Evolutionary conservation across 2,797 vertebrate species (phyloP), one percentile per base, ranked within the genome.

Genomic region (Caiman crocodilus): DNA sequence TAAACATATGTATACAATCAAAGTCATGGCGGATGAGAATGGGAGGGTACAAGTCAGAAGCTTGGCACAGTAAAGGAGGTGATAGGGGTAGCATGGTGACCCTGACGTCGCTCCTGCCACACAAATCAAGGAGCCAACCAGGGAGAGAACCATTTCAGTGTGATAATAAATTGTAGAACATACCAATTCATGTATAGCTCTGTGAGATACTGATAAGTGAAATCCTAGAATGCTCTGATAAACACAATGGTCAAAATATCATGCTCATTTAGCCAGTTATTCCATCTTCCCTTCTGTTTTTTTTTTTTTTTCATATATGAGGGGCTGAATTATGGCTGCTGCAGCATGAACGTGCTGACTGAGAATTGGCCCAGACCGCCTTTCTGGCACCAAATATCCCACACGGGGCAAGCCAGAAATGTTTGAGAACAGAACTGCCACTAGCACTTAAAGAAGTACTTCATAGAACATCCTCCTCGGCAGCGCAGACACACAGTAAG

Each of bases 91-190:
- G 35, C 35, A 5, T 5, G 35, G 5, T 5, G 35, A 35, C 35
- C 35, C 35, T 35, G 35, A 35, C 35, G 35, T 35, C 35, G 35
- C 35, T 35, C 35, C 35, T 35, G 35, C 35, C 35, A 35, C 35
- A 35, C 35, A n/a, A 73, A 1, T n/a, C 14, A 3, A 69, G 67
- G 32, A 50, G 26, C 74, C 42, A 76, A 18, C 6, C 55, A 10
- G 20, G 2, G 1, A 2, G 5, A 58, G 3, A 21, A 26, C 1
- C 79, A 0, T 58, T 42, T 61, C 18, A 2, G 1, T 35, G 32
- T 69, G 65, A 12, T 32, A 69, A 30, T 32, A 32, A 69, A 12
- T 69, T 32, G 30, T 69, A 21, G 32, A 13, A 21, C 32, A 23
- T 32, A 69, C 32, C 35, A 35, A 13, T 69, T 35, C 12, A 69